Evolutionary conservation across 2,113 vertebrate genomes (phyloP).

Genomic region (Mus musculus): GRCm39 chr15:13412001-13412500

Average conservation of each 20-base stretch:
- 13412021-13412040: conserved; percentile 4
- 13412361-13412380: background rate
- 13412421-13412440: no score
- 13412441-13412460: background rate
- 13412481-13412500: background rate
- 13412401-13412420: background rate
- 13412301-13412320: background rate
- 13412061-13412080: conserved; percentile 18
- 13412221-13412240: background rate
- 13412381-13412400: no score
- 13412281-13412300: background rate
- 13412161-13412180: background rate
- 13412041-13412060: conserved; percentile 32
- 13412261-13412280: background rate
- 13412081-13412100: background rate
- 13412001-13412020: conserved; percentile 43
- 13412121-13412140: background rate
- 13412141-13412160: background rate
- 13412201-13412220: background rate
- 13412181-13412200: background rate
- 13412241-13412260: background rate
- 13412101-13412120: background rate
- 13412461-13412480: no score
- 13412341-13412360: background rate
- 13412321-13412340: background rate